Conservation (phyloP, 2,797 vertebrate species). For the Hippoglossus hippoglossus region DNA sequence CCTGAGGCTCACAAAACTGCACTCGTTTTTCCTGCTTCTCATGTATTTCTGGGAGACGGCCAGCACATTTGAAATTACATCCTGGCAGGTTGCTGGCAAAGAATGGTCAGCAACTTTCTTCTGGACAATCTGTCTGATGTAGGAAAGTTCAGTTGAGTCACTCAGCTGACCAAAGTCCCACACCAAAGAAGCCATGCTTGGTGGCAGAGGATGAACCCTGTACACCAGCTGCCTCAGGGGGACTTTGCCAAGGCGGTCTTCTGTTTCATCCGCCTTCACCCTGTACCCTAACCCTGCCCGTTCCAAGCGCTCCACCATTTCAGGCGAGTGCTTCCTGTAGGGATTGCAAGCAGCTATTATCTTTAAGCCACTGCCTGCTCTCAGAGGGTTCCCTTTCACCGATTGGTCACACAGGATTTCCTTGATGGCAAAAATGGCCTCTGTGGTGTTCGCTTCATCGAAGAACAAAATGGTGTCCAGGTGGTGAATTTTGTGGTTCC, state of each 20-base stretch:
- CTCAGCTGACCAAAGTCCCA: conserved; percentile 89
- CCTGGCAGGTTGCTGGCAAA: conserved; percentile 63
- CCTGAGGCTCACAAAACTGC: conserved; percentile 87
- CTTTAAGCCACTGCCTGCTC: conserved; percentile 74
- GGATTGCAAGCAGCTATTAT: conserved; percentile 89
- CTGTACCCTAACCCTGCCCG: conserved; percentile 86
- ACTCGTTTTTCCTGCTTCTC: conserved; percentile 79
- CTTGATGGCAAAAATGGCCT: conserved; percentile 86
- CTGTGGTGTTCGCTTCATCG: conserved; percentile 88
- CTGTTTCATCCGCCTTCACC: conserved; percentile 83
- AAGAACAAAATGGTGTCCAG: conserved; percentile 87
- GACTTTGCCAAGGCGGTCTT: conserved; percentile 85
- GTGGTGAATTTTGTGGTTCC: conserved; percentile 63
- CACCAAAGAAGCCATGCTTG: conserved; percentile 86
- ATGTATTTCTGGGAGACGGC: conserved; percentile 82
- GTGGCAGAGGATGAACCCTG: conserved; percentile 86
- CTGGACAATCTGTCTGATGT: conserved; percentile 84
- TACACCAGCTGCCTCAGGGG: conserved; percentile 88
- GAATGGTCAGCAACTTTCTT: conserved; percentile 60
- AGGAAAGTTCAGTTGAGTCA: conserved; percentile 80
- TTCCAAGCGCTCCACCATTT: conserved; percentile 85
- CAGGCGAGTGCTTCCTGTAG: conserved; percentile 83
- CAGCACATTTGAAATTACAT: conserved; percentile 77
- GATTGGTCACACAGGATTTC: conserved; percentile 85
- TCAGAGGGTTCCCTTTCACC: conserved; percentile 74